Evolutionary conservation across 2,888 invertebrate genomes (phyloP), one percentile per base, ranked within the genome.

Genomic region (Palloptera scutellata): DNA sequence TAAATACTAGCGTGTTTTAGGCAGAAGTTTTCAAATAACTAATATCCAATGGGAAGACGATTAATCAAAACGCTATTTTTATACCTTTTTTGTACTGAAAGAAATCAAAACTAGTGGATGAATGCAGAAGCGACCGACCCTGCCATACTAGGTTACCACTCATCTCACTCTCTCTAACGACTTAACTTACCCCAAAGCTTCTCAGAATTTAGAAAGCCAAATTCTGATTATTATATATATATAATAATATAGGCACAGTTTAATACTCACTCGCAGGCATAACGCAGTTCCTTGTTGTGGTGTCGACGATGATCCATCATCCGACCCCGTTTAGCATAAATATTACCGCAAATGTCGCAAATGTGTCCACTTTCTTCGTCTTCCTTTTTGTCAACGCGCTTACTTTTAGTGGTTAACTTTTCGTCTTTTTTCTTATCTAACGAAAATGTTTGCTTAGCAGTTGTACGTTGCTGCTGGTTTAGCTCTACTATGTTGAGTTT

Each of bases 341-440:
- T 79, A 69, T 83, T 83, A 0, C 83, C 83, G 61, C 83, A 83
- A 1, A 83, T 72, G 72, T 83, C 84, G 63, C 83, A 83, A 9
- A 83, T 82, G 51, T 79, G 78, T 11, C 76, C 76, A 19, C 74
- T 45, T 41, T 61, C 55, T 6, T 17, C 41, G 4, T 55, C 57
- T 5, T 51, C 20, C n/a, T 13, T 19, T n/a, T 54, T 58, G n/a
- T 54, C 15, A n/a, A 62, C 10, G 8, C 11, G 12, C 10, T 59
- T 41, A 1, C 41, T 20, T 5, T 48, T 11, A 48, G 41, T 30
- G 6, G 3, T 30, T 30, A 30, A 30, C 30, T 30, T 30, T 30
- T 30, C 6, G 30, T 6, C 30, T 30, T 30, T 30, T 30, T 30
- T 30, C 30, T 30, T 30, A 30, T 4, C 30, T 30, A 30, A 30